A percentile compares a stretch with the other conserved stretches of the same genome.
These are phyloP conservation scores for Triplophysa siluroides DNA, from an alignment of 2,113 vertebrate species.

Conservation along the genomic window DNA sequence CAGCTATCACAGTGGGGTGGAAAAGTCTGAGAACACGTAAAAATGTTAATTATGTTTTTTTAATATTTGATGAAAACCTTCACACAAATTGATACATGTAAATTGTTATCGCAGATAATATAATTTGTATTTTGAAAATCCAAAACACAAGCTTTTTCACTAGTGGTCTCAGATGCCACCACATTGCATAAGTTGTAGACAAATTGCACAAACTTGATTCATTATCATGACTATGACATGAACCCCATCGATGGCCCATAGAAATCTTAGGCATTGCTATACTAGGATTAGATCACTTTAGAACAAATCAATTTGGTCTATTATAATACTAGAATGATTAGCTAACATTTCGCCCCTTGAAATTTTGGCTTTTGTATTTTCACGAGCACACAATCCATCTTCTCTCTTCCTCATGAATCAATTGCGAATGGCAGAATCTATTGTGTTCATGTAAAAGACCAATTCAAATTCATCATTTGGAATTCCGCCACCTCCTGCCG, in stretches of 20 bases:
- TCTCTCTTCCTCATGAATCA: constrained; percentile 72
- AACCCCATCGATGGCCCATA: not conserved
- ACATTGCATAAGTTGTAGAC: too few species aligned
- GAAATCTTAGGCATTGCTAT: not conserved
- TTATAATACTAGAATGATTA: not conserved
- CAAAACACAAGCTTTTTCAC: too few species aligned
- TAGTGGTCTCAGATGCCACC: too few species aligned
- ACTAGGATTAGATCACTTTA: not conserved
- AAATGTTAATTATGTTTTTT: too few species aligned
- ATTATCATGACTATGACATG: too few species aligned
- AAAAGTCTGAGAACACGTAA: too few species aligned
- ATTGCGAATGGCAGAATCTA: constrained; percentile 96
- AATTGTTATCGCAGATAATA: too few species aligned
- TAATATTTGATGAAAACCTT: too few species aligned
- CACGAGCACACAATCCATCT: constrained; percentile 69
- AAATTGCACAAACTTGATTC: too few species aligned
- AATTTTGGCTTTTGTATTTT: constrained; percentile 59
- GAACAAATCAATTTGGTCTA: not conserved
- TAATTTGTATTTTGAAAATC: too few species aligned
- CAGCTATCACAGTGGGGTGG: too few species aligned
- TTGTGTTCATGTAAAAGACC: constrained; percentile 72
- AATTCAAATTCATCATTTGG: constrained; percentile 50
- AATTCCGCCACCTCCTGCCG: constrained; percentile 37
- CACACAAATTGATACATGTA: too few species aligned
- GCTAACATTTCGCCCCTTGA: constrained; percentile 39